A percentile compares a stretch with the other conserved stretches of the same genome.
These are phyloP conservation scores for Meteorus sp. DNA, from an alignment of 1,140 invertebrate genomes.

Conservation along the genomic window DNA sequence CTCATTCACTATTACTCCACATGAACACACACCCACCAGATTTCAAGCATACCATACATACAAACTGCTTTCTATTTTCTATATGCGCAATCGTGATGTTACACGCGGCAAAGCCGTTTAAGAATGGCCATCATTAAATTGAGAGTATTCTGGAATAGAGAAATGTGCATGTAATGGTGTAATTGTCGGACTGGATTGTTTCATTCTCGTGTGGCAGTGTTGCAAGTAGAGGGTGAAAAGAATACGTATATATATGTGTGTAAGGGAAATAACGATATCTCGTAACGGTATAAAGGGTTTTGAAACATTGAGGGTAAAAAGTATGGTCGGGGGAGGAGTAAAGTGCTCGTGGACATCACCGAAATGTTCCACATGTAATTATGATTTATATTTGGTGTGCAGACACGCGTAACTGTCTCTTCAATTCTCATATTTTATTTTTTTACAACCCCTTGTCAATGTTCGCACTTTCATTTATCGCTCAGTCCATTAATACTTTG, in stretches of 20 bases:
- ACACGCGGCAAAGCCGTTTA: constrained; percentile 6
- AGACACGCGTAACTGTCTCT: too few species aligned
- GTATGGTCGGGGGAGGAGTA: not conserved
- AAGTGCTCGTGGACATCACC: constrained; percentile 10
- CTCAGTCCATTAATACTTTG: too few species aligned
- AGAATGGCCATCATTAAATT: constrained; percentile 1
- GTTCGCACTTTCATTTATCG: too few species aligned
- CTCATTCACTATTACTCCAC: too few species aligned
- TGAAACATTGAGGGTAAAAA: constrained; percentile 1
- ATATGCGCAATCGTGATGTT: constrained; percentile 1
- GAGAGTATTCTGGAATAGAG: not conserved
- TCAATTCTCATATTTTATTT: too few species aligned
- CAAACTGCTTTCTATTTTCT: constrained; percentile 20
- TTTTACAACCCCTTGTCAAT: constrained; percentile 19
- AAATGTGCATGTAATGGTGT: constrained; percentile 1
- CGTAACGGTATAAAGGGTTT: too few species aligned
- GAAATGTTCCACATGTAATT: constrained; percentile 21
- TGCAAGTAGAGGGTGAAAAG: too few species aligned
- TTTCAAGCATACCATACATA: too few species aligned
- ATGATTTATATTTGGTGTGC: constrained; percentile 28
- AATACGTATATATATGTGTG: not conserved
- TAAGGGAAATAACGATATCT: not conserved
- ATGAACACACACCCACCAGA: too few species aligned
- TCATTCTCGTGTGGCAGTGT: constrained; percentile 4
- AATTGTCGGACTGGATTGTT: constrained; percentile 14